A percentile compares a stretch with the other conserved stretches of the same genome.
Conservation (phyloP, 2,888 invertebrate species). For the Caenorhabditis afra region DNA sequence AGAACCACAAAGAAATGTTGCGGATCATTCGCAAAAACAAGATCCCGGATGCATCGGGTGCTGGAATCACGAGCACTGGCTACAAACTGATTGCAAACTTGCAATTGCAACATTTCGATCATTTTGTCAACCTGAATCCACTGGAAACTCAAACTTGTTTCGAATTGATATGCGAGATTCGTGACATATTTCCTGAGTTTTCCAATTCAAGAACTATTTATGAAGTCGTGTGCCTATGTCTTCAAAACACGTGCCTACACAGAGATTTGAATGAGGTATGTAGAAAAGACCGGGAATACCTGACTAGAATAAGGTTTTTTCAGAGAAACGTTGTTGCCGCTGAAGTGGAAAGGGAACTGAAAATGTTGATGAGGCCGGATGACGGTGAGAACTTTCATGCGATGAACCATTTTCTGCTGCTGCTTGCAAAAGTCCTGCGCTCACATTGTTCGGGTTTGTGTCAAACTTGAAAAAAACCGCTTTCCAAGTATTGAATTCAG, state of each 20-base stretch:
- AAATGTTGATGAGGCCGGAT: neutral
- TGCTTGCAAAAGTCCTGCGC: slow-evolving; percentile 18
- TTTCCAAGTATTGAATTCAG: slow-evolving; percentile 1
- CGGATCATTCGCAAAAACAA: slow-evolving; percentile 1
- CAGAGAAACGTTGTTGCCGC: slow-evolving; percentile 32
- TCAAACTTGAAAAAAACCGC: too few relatives aligned
- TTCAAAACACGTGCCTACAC: slow-evolving; percentile 36
- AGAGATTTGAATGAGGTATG: slow-evolving; percentile 24
- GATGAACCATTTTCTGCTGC: slow-evolving; percentile 10
- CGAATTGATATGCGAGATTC: slow-evolving; percentile 1
- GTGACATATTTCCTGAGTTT: slow-evolving; percentile 13
- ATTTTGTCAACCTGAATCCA: slow-evolving; percentile 29
- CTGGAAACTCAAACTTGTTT: slow-evolving; percentile 29
- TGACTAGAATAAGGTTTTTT: neutral
- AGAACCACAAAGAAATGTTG: neutral
- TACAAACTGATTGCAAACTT: slow-evolving; percentile 20
- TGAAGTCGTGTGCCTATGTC: slow-evolving; percentile 19
- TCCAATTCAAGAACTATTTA: slow-evolving; percentile 27
- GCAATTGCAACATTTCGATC: slow-evolving; percentile 12
- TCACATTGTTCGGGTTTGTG: slow-evolving; percentile 31
- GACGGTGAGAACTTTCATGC: slow-evolving; percentile 20
- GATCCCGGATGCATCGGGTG: neutral
- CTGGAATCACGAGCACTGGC: slow-evolving; percentile 14
- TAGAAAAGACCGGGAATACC: neutral
- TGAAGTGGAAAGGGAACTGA: neutral